Percentiles rank a stretch among this genome's conserved stretches.
Evolutionary conservation across 2,113 vertebrate species (phyloP).

Genomic region (Alectura lathami): DNA sequence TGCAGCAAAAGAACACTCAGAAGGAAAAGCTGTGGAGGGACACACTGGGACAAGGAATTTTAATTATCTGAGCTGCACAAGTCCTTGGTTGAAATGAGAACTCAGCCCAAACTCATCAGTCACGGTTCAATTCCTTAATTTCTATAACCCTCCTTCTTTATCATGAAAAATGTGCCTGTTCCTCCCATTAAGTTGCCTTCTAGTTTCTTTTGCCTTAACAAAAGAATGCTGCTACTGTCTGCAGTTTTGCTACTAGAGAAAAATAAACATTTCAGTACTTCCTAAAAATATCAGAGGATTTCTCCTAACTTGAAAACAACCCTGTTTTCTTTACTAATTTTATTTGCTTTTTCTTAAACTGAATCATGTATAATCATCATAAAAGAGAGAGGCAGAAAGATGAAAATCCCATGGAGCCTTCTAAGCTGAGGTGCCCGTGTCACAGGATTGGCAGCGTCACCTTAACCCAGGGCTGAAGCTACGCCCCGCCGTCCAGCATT

Average conservation of each 20-base stretch:
- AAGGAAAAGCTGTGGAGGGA: neutral
- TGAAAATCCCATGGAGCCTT: neutral
- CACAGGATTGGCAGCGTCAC: accelerated
- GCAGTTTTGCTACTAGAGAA: constrained; percentile 5
- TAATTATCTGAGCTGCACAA: constrained; percentile 3
- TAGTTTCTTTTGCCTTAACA: neutral
- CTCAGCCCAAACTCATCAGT: constrained; percentile 30
- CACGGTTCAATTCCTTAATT: constrained; percentile 2
- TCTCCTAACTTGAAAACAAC: neutral
- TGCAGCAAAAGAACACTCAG: neutral
- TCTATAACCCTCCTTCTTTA: constrained; percentile 4
- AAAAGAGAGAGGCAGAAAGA: neutral
- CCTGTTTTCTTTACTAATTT: neutral
- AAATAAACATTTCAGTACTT: neutral
- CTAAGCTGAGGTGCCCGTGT: accelerated
- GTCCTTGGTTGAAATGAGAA: neutral
- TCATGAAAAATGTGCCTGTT: constrained; percentile 24
- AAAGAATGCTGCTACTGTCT: neutral
- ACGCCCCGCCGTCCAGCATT: accelerated
- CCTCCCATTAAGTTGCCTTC: neutral
- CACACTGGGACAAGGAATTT: neutral
- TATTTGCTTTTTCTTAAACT: neutral
- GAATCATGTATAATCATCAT: neutral
- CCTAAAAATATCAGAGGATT: neutral
- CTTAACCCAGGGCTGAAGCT: neutral